A percentile compares a stretch with the other conserved stretches of the same genome.
Evolutionary conservation across 2,113 vertebrate species (phyloP).

Genomic region (Myrmecobius fasciatus): DNA sequence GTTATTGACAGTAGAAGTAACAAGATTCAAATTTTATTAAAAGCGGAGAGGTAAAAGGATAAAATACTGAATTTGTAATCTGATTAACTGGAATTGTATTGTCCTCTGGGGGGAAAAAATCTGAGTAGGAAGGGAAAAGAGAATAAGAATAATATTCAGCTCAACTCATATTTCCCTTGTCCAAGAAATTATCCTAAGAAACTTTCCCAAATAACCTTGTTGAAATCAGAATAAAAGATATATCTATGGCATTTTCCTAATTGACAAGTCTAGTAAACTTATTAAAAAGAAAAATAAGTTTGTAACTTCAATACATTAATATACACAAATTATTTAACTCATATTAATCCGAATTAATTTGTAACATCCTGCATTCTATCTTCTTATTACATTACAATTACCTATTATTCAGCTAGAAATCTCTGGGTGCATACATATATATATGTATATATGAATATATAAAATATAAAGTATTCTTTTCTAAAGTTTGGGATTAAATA

Average conservation of each 20-base stretch:
- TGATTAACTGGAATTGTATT: neutral
- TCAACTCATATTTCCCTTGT: neutral
- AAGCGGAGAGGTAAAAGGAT: neutral
- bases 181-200: neutral
- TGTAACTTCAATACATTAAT: neutral
- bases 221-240: neutral
- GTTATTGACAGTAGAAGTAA: neutral
- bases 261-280: neutral
- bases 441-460: too few species aligned
- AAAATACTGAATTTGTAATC: neutral
- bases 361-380: neutral
- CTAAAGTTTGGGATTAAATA: slow-evolving; percentile 31
- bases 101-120: neutral
- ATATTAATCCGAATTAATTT: neutral
- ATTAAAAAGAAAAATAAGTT: slow-evolving; percentile 11
- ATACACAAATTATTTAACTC: slow-evolving; percentile 17
- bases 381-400: slow-evolving; percentile 16
- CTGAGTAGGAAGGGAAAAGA: neutral
- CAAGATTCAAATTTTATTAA: neutral
- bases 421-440: slow-evolving; percentile 1
- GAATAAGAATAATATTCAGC: neutral
- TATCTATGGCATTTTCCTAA: neutral
- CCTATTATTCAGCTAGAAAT: slow-evolving; percentile 24
- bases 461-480: slow-evolving; percentile 20
- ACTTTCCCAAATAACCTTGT: neutral